These are phyloP conservation scores for Varanus komodoensis DNA, from an alignment of 2,113 vertebrate genomes.

Conservation along the genomic window DNA sequence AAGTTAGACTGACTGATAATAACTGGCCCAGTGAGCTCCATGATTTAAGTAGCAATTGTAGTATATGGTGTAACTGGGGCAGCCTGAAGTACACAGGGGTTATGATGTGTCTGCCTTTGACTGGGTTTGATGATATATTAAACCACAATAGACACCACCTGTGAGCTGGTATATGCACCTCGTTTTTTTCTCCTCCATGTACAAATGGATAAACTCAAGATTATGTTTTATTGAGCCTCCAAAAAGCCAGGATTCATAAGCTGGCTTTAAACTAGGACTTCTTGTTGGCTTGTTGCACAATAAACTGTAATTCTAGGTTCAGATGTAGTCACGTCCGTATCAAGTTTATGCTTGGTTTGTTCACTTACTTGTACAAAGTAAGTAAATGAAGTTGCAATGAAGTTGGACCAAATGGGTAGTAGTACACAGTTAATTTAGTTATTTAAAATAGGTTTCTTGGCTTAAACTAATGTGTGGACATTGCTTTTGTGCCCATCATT, in stretches of 20 bases:
- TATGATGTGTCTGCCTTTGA: not conserved
- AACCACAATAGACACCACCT: not conserved
- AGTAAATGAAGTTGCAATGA: not conserved
- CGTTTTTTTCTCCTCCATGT: too few species aligned
- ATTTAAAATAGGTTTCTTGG: not conserved
- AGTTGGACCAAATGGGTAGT: not conserved
- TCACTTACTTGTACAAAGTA: not conserved
- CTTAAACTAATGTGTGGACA: not conserved
- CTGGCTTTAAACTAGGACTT: too few species aligned
- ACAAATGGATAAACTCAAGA: too few species aligned
- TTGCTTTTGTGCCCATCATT: not conserved
- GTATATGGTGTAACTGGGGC: not conserved
- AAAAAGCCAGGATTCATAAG: too few species aligned
- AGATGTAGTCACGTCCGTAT: not conserved
- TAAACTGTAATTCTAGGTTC: not conserved
- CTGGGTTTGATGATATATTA: not conserved
- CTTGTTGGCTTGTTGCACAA: not conserved
- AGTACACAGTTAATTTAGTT: not conserved
- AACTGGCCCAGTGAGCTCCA: too few species aligned
- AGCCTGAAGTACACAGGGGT: not conserved
- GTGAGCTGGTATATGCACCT: too few species aligned
- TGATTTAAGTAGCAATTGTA: too few species aligned
- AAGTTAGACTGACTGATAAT: too few species aligned
- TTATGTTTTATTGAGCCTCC: too few species aligned
- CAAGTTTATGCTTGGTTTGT: not conserved